Percentiles rank a stretch among this genome's conserved stretches.
phyloP scores from a whole-genome alignment of 2,113 vertebrate genomes.

The Calidris pygmaea region DNA sequence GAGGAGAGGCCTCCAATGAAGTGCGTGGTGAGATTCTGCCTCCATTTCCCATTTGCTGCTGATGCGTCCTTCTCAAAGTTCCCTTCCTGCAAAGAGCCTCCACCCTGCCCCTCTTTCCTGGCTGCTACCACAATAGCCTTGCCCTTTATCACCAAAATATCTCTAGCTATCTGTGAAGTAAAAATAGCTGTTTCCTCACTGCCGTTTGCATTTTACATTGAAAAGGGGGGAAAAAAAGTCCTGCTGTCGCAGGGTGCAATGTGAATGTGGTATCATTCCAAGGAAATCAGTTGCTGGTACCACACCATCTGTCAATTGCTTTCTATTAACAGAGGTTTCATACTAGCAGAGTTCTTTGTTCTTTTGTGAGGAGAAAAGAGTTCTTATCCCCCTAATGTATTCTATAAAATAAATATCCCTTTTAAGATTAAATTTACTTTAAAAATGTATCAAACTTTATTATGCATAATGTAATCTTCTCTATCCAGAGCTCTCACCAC shows the following conservation, averaged over 20 bases:
- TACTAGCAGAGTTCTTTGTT: neutral
- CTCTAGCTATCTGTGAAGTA: neutral
- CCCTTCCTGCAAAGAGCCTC: slow-evolving; percentile 13
- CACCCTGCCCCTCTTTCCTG: slow-evolving; percentile 44
- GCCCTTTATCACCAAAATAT: slow-evolving; percentile 31
- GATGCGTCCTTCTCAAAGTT: neutral
- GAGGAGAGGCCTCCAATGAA: neutral
- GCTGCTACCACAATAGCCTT: neutral
- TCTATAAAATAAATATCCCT: neutral
- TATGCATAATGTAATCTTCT: neutral
- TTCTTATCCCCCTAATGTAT: neutral
- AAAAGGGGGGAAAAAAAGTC: neutral
- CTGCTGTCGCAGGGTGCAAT: neutral
- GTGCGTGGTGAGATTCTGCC: neutral
- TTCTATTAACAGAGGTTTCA: neutral
- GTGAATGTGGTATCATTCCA: neutral
- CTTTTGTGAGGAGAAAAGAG: neutral
- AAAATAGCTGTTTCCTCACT: slow-evolving; percentile 38
- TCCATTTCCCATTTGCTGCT: neutral
- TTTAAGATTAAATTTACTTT: neutral
- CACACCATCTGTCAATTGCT: neutral
- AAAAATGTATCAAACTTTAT: neutral
- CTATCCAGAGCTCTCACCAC: neutral
- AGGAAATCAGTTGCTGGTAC: neutral
- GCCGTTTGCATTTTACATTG: neutral